Percentiles rank a stretch among this genome's conserved stretches.
Evolutionary conservation across 2,797 vertebrate species (phyloP).

Genomic region (Enteromius treurensis): DNA sequence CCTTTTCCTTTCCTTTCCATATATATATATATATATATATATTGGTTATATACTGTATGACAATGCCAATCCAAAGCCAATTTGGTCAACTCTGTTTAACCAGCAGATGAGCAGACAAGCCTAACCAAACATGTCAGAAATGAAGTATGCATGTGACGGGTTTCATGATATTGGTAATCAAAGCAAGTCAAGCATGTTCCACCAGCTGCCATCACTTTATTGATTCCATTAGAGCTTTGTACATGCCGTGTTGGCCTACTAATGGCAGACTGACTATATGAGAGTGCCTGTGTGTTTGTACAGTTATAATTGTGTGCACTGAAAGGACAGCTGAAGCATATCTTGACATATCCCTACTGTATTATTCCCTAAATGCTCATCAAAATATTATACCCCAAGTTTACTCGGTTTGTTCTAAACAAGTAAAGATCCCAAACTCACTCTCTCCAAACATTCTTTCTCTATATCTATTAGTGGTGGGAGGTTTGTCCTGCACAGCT

Average conservation of each 20-base stretch:
- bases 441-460: neutral
- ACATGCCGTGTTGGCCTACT: conserved; percentile 19
- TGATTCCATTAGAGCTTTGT: conserved; percentile 33
- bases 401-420: conserved; percentile 3
- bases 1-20: too few relatives aligned
- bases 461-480: conserved; percentile 5
- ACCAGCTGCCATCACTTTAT: conserved; percentile 10
- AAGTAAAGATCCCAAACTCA: neutral
- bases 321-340: conserved; percentile 16
- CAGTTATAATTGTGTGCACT: conserved; percentile 32
- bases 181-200: conserved; percentile 32
- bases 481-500: conserved; percentile 51
- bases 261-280: conserved; percentile 11
- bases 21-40: too few relatives aligned
- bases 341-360: conserved; percentile 11
- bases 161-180: conserved; percentile 31
- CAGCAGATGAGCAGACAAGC: conserved; percentile 5
- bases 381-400: conserved; percentile 13
- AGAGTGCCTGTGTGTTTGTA: conserved; percentile 25
- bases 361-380: conserved; percentile 15
- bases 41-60: too few relatives aligned
- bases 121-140: conserved; percentile 22
- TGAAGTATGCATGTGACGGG: conserved; percentile 13
- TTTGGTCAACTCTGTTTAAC: conserved; percentile 24
- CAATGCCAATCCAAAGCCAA: neutral